Conservation (phyloP, 2,113 vertebrate genomes). For the Trinectes maculatus region DNA sequence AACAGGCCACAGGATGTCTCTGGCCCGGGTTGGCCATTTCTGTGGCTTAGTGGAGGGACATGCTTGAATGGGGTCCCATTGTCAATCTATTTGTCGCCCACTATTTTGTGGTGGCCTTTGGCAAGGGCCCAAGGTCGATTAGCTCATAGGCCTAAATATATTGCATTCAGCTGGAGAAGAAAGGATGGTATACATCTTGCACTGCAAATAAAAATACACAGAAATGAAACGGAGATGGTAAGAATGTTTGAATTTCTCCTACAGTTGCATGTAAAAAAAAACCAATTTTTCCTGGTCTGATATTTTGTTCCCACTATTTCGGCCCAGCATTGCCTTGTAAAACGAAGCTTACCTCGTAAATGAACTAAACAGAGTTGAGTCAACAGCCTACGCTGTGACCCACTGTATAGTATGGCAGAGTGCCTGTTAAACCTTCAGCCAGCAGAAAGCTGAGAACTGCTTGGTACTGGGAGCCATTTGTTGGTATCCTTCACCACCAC, state of each 20-base stretch:
- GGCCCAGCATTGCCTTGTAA: constrained; percentile 33
- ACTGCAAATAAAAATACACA: constrained; percentile 52
- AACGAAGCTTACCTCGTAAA: constrained; percentile 67
- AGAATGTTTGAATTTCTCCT: background rate
- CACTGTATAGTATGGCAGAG: constrained; percentile 33
- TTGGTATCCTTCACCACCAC: background rate
- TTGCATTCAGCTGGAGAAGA: constrained; percentile 34
- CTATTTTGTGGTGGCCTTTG: constrained; percentile 74
- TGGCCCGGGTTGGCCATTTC: constrained; percentile 47
- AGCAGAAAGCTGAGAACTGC: constrained; percentile 41
- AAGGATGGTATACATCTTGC: constrained; percentile 27
- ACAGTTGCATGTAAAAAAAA: too few species aligned
- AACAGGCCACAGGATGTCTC: constrained; percentile 64
- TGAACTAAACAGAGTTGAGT: constrained; percentile 47
- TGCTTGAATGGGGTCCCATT: constrained; percentile 75
- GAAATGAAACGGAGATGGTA: constrained; percentile 15
- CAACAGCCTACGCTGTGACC: constrained; percentile 17
- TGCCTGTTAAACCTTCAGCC: constrained; percentile 31
- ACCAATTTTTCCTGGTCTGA: background rate
- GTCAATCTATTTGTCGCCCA: constrained; percentile 79
- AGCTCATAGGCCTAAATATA: constrained; percentile 76
- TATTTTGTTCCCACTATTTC: constrained; percentile 28
- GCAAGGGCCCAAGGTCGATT: constrained; percentile 66
- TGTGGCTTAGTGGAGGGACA: constrained; percentile 60
- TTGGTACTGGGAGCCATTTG: constrained; percentile 8